Base-by-base conservation (phyloP, 1,140 invertebrate genomes). In the Coelopa frigida region DNA sequence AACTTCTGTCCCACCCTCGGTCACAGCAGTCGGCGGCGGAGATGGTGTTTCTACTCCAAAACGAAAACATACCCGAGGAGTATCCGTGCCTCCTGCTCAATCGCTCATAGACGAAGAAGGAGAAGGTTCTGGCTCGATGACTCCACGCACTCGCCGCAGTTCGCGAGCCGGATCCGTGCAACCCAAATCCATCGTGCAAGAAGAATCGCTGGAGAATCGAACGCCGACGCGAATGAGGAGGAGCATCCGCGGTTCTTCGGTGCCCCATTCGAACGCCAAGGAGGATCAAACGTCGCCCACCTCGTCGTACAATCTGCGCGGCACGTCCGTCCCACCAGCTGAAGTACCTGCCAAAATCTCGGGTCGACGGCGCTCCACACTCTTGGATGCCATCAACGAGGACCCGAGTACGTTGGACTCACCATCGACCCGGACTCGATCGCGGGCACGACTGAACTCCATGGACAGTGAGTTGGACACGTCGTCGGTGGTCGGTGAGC, bases 371-470 rank as follows among this genome's bases (percentile, higher is more conserved):
- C 44, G 40, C 21, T 53, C 32, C 21, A 23, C 24, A 5, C 5
- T 50, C 15, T 14, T 63, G n/a, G 58, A 61, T n/a, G 48, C 39
- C 0, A 61, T 66, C n/a, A 48, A 53, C 4, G 63, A 67, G 29
- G 39, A 35, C 37, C 33, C 2, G 12, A 14, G 17, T 4, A 15
- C 31, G 14, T 10, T 49, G 10, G 51, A 52, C 32, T 52, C 51
- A 3, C 51, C 51, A 2, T 31, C 47, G 14, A 32, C 47, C 10
- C 54, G 42, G 8, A 66, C 58, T 3, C 54, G 59, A 5, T 60
- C 59, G 1, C 56, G 58, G 12, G 49, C 48, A 3, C 53, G 50
- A 15, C 48, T 52, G 1, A 46, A 37, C 29, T 36, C 50, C 8
- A 44, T 36, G 8, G 26, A 46, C 15, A 52, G 54, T 17, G 26